phyloP scores from a whole-genome alignment of 2,113 vertebrate species.

The Bubo blakistoni region DNA sequence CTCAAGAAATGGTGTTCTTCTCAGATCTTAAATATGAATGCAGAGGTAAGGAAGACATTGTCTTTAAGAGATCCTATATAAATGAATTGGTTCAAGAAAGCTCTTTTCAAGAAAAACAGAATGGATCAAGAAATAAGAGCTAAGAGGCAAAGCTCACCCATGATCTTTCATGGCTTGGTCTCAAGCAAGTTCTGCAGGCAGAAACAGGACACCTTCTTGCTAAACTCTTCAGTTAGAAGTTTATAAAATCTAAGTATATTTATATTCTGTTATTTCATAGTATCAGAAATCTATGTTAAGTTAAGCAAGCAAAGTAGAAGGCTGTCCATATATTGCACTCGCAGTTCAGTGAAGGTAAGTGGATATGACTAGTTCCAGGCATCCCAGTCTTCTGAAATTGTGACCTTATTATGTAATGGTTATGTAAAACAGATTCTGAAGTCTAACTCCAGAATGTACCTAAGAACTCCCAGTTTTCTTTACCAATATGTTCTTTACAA shows the following conservation, averaged over 20 bases:
- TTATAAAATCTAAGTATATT: neutral
- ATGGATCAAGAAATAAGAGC: neutral
- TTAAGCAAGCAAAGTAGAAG: neutral
- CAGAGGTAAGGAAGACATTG: constrained; percentile 81
- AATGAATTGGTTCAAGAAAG: neutral
- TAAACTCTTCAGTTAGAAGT: neutral
- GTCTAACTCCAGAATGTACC: neutral
- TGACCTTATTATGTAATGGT: neutral
- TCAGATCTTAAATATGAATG: constrained; percentile 99
- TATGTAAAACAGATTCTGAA: neutral
- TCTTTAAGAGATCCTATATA: neutral
- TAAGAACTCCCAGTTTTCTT: neutral
- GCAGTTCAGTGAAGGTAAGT: neutral
- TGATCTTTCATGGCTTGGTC: neutral
- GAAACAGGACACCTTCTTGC: neutral
- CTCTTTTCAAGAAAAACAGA: neutral
- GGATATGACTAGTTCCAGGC: neutral
- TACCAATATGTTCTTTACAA: neutral
- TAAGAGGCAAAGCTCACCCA: neutral
- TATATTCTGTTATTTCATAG: neutral
- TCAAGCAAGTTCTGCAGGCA: neutral
- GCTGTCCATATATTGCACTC: neutral
- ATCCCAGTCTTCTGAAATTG: neutral
- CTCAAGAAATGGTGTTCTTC: constrained; percentile 99
- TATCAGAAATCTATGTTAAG: neutral